A percentile compares a stretch with the other conserved stretches of the same genome.
phyloP scores from a whole-genome alignment of 1,140 invertebrate genomes.

The Micrasema minimum region DNA sequence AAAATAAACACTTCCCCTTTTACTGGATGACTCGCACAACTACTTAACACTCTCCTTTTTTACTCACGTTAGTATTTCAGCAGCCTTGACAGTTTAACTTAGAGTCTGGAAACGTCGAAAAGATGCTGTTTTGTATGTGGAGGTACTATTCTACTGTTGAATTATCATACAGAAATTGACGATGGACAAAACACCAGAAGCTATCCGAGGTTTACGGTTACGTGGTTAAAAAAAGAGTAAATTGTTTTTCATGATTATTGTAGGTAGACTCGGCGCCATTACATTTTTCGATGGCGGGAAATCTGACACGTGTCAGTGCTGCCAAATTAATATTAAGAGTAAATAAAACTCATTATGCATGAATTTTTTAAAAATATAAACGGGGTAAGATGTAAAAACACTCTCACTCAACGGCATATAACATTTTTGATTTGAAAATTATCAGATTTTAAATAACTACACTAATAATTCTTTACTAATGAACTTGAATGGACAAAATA shows the following conservation, averaged over 20 bases:
- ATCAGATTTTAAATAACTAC: too few species aligned
- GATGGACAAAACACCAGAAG: slow-evolving; percentile 13
- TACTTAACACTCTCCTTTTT: slow-evolving; percentile 10
- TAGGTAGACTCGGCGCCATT: slow-evolving; percentile 21
- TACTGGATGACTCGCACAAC: background rate
- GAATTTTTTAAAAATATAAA: too few species aligned
- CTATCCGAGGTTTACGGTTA: slow-evolving; percentile 23
- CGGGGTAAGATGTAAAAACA: too few species aligned
- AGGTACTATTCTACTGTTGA: background rate
- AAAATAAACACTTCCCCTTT: slow-evolving; percentile 6
- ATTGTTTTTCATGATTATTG: slow-evolving; percentile 18
- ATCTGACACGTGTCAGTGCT: slow-evolving; percentile 1
- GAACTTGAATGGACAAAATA: too few species aligned
- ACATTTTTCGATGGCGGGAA: slow-evolving; percentile 12
- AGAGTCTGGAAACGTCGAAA: background rate
- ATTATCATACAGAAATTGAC: background rate
- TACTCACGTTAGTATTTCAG: background rate
- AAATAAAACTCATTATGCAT: too few species aligned
- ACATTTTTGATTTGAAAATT: too few species aligned
- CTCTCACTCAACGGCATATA: too few species aligned
- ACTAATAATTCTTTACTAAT: too few species aligned
- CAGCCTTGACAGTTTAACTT: background rate
- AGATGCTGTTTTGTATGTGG: background rate
- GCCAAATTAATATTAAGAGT: slow-evolving; percentile 3
- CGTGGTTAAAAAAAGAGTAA: background rate